Evolutionary conservation across 2,888 invertebrate genomes (phyloP), one percentile per base, ranked within the genome.

Genomic region (Germaria angustata): DNA sequence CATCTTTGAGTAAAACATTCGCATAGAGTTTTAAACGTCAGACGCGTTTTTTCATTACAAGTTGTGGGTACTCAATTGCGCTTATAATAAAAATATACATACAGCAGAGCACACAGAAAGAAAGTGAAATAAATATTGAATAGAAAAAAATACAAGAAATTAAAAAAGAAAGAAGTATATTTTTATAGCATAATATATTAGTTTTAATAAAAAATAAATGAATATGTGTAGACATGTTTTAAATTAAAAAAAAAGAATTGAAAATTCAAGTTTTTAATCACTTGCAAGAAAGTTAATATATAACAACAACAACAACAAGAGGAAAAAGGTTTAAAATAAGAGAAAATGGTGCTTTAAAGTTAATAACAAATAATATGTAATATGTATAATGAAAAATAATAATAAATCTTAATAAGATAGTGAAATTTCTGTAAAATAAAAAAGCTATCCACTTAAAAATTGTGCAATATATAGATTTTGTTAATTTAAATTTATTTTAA

Each of bases 41-140:
- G 82, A 82, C 82, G 82, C 79, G 82, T 82, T 82, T 82, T 82
- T 82, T 82, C 82, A 79, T 82, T 82, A 82, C 82, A 82, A 82
- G 82, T 82, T 82, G 82, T 82, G 82, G 82, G 82, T 82, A 82
- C 82, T 82, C 82, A 82, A 82, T 82, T 82, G 82, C 82, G 82
- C 82, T 82, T 82, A 82, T 80, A 80, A 72, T 66, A 65, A 72
- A 80, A 73, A 78, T 82, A 82, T 76, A 82, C 79, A 81, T 66
- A 81, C 77, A 80, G 66, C 65, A 78, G 24, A 51, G 61, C 55
- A 57, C 75, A 68, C 69, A 76, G 41, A 77, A 77, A 77, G 77
- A 77, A 77, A 77, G 77, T 77, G 69, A 77, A 69, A 77, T 76
- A 81, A 77, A 66, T 77, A 81, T 68, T 41, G 36, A 78, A 73